phyloP scores from a whole-genome alignment of 2,113 vertebrate genomes.

The Galeopterus variegatus region DNA sequence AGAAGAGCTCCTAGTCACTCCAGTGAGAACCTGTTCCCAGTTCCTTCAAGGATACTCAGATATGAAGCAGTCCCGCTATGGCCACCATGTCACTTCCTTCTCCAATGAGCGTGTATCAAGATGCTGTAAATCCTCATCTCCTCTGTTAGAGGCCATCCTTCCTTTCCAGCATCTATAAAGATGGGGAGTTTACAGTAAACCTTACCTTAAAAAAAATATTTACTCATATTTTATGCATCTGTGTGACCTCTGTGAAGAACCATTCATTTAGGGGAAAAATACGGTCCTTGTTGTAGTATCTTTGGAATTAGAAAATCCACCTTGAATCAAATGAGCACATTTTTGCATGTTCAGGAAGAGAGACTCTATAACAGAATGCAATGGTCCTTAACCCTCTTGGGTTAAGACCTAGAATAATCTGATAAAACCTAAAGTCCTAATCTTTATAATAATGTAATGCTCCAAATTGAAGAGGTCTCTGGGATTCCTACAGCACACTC shows the following conservation, averaged over 20 bases:
- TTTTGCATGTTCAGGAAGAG: neutral
- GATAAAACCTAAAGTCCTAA: neutral
- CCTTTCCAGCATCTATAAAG: neutral
- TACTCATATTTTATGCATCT: neutral
- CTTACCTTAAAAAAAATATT: neutral
- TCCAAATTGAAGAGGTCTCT: neutral
- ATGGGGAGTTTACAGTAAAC: neutral
- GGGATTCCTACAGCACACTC: neutral
- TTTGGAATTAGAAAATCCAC: neutral
- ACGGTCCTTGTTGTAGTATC: neutral
- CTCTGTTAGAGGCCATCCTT: neutral
- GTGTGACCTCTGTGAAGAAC: neutral
- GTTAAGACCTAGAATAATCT: conserved; percentile 13
- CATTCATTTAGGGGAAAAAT: neutral
- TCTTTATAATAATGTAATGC: neutral
- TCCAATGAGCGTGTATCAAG: neutral
- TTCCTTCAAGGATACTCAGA: neutral
- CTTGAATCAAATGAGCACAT: neutral
- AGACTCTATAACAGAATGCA: neutral
- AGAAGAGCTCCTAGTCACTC: neutral
- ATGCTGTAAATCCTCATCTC: neutral
- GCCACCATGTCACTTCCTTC: neutral
- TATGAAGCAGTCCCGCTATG: neutral
- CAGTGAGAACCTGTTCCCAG: accelerated
- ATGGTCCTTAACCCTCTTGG: neutral